Base-by-base conservation (phyloP, 2,888 invertebrate genomes). In the Anoplius nigerrimus region DNA sequence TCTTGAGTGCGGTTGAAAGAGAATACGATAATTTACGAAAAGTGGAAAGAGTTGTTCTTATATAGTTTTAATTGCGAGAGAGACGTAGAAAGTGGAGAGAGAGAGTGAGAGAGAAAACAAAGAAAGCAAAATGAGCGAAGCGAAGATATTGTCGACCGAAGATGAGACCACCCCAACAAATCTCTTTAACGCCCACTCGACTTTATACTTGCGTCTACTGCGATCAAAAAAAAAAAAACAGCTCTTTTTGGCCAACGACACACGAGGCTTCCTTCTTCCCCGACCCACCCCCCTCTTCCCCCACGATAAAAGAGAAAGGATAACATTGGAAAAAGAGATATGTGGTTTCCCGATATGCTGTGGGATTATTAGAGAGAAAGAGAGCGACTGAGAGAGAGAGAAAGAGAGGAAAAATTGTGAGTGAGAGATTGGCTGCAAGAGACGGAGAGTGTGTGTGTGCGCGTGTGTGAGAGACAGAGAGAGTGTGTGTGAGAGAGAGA, bases 41-140 rank as follows among this genome's bases (percentile, higher is more conserved):
- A 74, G 18, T 79, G 74, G 71, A 80, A 72, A 72, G 63, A 82
- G 78, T 82, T 83, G 82, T 86, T 83, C 81, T 85, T 86, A 82
- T 80, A 81, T 84, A 83, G 79, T 84, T 83, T 81, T 79, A 83
- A 86, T 81, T 84, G 79, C 75, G 82, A 80, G 46, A 56, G 71
- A 76, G 74, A 34, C 11, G 11, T 6, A 3, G 34, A 79, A 79
- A 80, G 79, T 76, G 74, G n/a, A 34, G 34, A 34, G 34, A 3
- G 34, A 79, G 79, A 80, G 79, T 76, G 74, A 78, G 68, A 34
- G 11, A 5, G 6, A 34, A 11, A 34, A 34, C 11, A 34, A 11
- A 34, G 34, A 34, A 34, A 11, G 34, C 6, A 11, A 34, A 34
- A n/a, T n/a, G n/a, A n/a, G n/a, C n/a, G 55, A 75, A 82, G n/a